Evolutionary conservation across 2,113 vertebrate species (phyloP), one percentile per base, ranked within the genome.

Genomic region (Phylloscopus trochilus): DNA sequence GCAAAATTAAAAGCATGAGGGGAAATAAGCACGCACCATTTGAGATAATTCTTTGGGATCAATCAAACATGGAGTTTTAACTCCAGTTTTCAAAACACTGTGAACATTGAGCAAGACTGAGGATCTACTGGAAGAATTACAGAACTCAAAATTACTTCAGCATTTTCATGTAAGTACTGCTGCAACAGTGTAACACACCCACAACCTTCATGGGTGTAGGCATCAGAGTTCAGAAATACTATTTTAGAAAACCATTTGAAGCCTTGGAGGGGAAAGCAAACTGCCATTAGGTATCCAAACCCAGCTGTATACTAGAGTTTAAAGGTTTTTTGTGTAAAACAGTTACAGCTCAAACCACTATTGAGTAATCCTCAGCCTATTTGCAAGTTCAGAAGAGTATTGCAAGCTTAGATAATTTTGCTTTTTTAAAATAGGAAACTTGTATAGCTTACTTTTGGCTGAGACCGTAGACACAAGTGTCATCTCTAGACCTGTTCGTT

Each of bases 401-500:
- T 64, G 27, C 31, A 79, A 79, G 10, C 8, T 72, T 16, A 33
- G 5, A 58, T 33, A 13, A 70, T 39, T 69, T 59, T 31, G 10
- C 5, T 22, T 60, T 55, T 70, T 69, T 46, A 10, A 84, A 69
- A 13, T 6, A 41, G 28, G 75, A 85, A 89, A 51, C 9, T 6
- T 35, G 31, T 56, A 33, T 31, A 74, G 80, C 98, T 97, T 97
- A 99, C 99, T 98, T 98, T 99, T 99, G 63, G 98, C 98, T 93
- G 98, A 99, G 91, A 99, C 98, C 85, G 98, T 97, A 39, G 98
- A 97, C 86, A 99, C 93, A 44, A 99, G 95, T 16, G 74, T 96
- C 93, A 98, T 97, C 90, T 98, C 98, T 16, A 99, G 96, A 68
- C 95, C 97, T 33, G 76, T 97, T 81, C 89, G 96, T 88, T 97